Evolutionary conservation across 2,113 vertebrate genomes (phyloP).

Genomic region (Cryptotis parvus): DNA sequence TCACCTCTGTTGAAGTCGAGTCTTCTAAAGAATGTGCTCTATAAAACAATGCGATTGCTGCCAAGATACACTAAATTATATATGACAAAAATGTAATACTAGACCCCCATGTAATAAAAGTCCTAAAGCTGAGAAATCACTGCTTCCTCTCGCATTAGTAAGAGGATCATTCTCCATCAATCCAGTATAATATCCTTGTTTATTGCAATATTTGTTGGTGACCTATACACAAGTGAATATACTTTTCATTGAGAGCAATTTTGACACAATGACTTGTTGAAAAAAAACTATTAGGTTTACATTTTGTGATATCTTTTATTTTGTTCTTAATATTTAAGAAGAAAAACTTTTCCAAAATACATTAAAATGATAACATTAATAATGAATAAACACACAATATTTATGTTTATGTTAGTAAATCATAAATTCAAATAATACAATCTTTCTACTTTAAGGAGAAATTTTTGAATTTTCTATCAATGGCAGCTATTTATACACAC

Average conservation of each 20-base stretch:
- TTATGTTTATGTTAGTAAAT: neutral
- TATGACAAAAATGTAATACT: constrained; percentile 25
- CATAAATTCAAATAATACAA: neutral
- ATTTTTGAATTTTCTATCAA: neutral
- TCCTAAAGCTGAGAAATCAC: constrained; percentile 2
- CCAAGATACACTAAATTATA: constrained; percentile 26
- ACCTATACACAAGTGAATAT: neutral
- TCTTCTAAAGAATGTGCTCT: constrained; percentile 17
- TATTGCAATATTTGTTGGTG: neutral
- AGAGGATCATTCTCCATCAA: neutral
- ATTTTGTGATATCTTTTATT: neutral
- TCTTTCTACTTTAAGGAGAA: neutral
- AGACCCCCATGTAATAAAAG: neutral
- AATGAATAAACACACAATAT: neutral
- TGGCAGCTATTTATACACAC: neutral
- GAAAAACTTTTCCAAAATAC: neutral
- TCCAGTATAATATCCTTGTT: neutral
- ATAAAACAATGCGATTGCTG: constrained; percentile 57
- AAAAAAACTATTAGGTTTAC: neutral
- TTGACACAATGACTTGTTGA: neutral
- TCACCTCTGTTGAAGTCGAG: constrained; percentile 34
- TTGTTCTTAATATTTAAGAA: neutral
- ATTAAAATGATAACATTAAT: neutral
- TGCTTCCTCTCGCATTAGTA: neutral
- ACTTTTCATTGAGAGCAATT: neutral